Conservation (phyloP, 2,113 vertebrate genomes). For the Crotalus viridis region DNA sequence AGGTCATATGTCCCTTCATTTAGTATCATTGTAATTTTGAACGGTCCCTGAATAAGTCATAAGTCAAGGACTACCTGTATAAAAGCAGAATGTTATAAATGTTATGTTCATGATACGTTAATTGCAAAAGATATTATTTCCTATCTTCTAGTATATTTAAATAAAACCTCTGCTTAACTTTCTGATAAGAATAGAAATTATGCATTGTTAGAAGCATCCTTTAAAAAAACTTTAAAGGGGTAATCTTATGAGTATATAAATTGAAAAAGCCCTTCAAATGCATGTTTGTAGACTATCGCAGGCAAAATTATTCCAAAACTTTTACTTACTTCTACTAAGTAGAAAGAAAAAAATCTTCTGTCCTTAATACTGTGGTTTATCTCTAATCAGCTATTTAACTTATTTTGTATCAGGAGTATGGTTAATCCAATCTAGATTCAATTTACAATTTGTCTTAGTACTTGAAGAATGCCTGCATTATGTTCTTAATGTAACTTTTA, state of each 20-base stretch:
- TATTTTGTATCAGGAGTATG: neutral
- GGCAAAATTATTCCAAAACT: neutral
- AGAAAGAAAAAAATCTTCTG: neutral
- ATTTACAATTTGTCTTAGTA: neutral
- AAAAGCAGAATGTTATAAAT: neutral
- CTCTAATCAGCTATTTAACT: neutral
- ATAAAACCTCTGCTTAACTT: neutral
- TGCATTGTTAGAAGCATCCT: neutral
- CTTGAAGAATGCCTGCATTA: neutral
- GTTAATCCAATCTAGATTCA: neutral
- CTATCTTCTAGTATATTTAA: neutral
- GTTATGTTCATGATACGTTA: neutral
- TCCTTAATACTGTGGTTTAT: neutral
- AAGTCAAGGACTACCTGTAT: neutral
- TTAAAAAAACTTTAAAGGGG: neutral
- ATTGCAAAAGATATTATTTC: neutral
- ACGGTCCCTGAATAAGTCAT: too few relatives aligned
- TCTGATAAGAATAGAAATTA: neutral
- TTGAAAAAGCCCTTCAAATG: neutral
- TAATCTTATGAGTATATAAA: neutral
- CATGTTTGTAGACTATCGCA: neutral
- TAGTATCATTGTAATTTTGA: too few relatives aligned
- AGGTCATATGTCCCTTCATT: too few relatives aligned
- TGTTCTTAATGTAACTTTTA: neutral
- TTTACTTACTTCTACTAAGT: neutral